Base-by-base conservation (phyloP, 37 sponge, comb jelly and placozoan genomes). In the Diacarnus erythraeanus region DNA sequence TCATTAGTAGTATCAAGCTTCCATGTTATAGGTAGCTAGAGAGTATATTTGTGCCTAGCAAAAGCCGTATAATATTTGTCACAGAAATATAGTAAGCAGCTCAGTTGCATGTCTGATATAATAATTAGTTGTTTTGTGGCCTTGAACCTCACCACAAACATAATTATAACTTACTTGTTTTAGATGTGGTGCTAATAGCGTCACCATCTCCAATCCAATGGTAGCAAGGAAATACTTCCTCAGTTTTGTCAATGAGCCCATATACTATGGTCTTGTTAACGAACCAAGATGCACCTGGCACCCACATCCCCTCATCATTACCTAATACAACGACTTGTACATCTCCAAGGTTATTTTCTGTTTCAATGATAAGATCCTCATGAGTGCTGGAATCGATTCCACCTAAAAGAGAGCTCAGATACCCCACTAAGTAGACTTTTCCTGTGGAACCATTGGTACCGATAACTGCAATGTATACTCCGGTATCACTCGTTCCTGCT, bases 151-250 rank as follows among this genome's bases (percentile, higher is more conserved):
- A n/a, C n/a, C n/a, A n/a, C n/a, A n/a, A n/a, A n/a, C n/a, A n/a
- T n/a, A n/a, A n/a, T n/a, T n/a, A n/a, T n/a, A n/a, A n/a, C n/a
- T n/a, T n/a, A n/a, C n/a, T n/a, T n/a, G n/a, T n/a, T n/a, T n/a
- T n/a, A n/a, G n/a, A n/a, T n/a, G n/a, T n/a, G n/a, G n/a, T n/a
- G n/a, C n/a, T n/a, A n/a, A n/a, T n/a, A n/a, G n/a, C n/a, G n/a
- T n/a, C n/a, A n/a, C 61, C 60, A 29, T 56, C 42, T 42, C 73
- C 72, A 26, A 77, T 77, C 78, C 85, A 85, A 34, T 85, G 85
- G 35, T 78, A 77, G 78, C 78, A 85, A 38, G 85, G 72, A 29
- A 77, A 78, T 1, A 26, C 54, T 56, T 41, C 56, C 54, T 44
- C n/a, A 6, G n/a, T 36, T 36, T 40, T 1, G 5, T 23, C 31